Evolutionary conservation across 2,797 vertebrate species (phyloP), one percentile per base, ranked within the genome.

Genomic region (Falco peregrinus): DNA sequence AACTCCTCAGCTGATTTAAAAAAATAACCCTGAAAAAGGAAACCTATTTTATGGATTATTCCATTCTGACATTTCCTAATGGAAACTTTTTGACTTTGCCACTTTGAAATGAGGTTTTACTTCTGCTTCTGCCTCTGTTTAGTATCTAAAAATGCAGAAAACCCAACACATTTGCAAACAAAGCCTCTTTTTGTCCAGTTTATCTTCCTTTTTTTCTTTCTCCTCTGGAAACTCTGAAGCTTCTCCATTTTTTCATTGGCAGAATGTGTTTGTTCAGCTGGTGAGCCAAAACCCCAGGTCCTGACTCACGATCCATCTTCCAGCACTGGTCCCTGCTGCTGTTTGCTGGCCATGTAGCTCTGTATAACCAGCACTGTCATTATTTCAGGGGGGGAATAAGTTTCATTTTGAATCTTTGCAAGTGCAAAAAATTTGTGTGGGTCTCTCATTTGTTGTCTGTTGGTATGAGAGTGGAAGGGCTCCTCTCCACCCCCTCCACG

Each of bases 41-140:
- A 73, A 65, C 56, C 25, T 35, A 1, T 48, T 41, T 65, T 31
- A 74, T 63, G 39, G 89, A 74, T 90, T 83, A 50, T 79, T 92
- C 71, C 9, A 1, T 37, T 43, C 75, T 60, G 59, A 61, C 59
- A 5, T 60, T 73, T 67, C 51, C 73, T 59, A 6, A 69, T 54
- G 35, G 86, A 61, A 95, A 61, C 7, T 4, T 48, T 94, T 90
- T 92, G 79, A 88, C 91, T 94, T 87, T 90, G 76, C 59, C 20
- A 3, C 54, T 92, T 53, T 5, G 50, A 78, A 73, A 20, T 0
- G 2, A 87, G 4, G 18, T 47, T 82, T 43, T 48, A 16, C 26
- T 70, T 82, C 10, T 4, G 10, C 83, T 48, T 5, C 24, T 73
- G 39, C 29, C 33, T 53, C 28, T 39, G 0, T 19, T 69, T 33